These are phyloP conservation scores for Stenotaenia linearis DNA, from an alignment of 2,888 invertebrate genomes.

Conservation along the genomic window DNA sequence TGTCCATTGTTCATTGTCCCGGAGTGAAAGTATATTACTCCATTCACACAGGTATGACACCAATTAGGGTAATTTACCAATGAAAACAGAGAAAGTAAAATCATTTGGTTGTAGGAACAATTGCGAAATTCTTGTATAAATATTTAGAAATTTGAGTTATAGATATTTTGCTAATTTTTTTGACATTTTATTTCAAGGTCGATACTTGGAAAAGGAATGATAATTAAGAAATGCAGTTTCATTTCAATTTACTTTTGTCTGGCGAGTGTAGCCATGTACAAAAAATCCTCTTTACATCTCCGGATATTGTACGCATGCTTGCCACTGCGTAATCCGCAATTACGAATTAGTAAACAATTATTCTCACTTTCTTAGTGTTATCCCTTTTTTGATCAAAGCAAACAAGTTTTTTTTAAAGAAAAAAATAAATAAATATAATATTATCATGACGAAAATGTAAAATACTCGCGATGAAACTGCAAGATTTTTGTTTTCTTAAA, in stretches of 20 bases:
- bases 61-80: background rate
- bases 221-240: background rate
- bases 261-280: background rate
- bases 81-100: background rate
- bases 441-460: too few species aligned
- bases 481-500: too few species aligned
- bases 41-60: background rate
- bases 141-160: too few species aligned
- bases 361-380: background rate
- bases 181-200: background rate
- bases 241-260: background rate
- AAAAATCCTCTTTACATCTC: background rate
- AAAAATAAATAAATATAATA: too few species aligned
- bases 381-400: background rate
- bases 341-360: background rate
- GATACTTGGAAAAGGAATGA: background rate
- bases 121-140: background rate
- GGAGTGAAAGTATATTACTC: background rate
- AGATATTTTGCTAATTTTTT: background rate
- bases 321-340: background rate
- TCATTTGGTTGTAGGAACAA: background rate
- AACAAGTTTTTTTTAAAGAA: background rate
- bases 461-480: too few species aligned
- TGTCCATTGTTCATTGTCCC: background rate
- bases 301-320: background rate